A percentile compares a stretch with the other conserved stretches of the same genome.
These are phyloP conservation scores for Anser brachyrhynchus DNA, from an alignment of 2,113 vertebrate species.

Conservation along the genomic window DNA sequence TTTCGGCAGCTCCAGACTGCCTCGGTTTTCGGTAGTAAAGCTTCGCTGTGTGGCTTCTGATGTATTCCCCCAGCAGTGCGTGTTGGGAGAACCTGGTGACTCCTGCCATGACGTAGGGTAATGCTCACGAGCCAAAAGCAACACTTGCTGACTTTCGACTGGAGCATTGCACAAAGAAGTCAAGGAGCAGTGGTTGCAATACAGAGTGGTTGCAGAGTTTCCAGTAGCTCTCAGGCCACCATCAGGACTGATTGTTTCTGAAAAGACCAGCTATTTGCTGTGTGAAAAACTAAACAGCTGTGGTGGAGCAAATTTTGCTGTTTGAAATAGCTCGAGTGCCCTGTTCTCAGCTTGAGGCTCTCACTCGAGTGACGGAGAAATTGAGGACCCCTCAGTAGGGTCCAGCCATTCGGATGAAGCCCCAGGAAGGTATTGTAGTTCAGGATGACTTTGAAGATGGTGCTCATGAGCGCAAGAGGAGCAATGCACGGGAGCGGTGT, in stretches of 20 bases:
- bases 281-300: fast-evolving
- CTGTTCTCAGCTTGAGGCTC: not conserved
- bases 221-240: not conserved
- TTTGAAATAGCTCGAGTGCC: not conserved
- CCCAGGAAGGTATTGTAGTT: not conserved
- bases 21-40: not conserved
- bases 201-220: fast-evolving
- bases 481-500: not conserved
- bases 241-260: not conserved
- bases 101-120: not conserved
- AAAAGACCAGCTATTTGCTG: not conserved
- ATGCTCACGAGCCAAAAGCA: not conserved
- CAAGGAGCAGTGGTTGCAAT: not conserved
- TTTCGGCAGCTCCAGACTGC: not conserved
- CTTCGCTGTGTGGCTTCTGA: not conserved
- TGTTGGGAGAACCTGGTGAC: not conserved
- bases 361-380: not conserved
- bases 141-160: fast-evolving
- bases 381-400: not conserved
- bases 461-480: not conserved
- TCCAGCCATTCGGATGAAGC: not conserved
- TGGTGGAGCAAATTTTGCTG: not conserved
- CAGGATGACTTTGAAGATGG: not conserved
- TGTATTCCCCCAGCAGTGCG: fast-evolving
- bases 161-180: not conserved